Base-by-base conservation (phyloP, 2,888 invertebrate genomes). In the Conops quadrifasciatus region DNA sequence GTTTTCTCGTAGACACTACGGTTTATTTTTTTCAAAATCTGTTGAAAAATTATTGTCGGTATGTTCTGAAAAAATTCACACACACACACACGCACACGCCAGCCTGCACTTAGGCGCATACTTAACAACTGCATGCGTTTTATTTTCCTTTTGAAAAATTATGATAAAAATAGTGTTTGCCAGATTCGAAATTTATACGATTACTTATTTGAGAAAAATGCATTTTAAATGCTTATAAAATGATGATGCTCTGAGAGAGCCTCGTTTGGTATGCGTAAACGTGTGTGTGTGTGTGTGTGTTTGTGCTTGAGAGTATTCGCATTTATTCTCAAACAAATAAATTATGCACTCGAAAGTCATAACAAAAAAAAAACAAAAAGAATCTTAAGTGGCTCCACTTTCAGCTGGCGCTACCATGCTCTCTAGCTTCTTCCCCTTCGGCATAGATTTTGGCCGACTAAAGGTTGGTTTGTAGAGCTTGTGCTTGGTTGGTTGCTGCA, bases 381-480 rank as follows among this genome's bases (percentile, higher is more conserved):
- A n/a, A 67, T 60, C 67, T 67, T 67, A 67, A 67, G 67, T 67
- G 67, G 67, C 59, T 67, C 67, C 67, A 67, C 67, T 67, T 59
- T 60, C 49, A 47, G 59, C 60, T 47, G 67, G 67, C 67, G 67
- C 67, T 60, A n/a, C n/a, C n/a, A n/a, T n/a, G n/a, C n/a, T n/a
- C n/a, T n/a, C n/a, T 45, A 21, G 13, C 30, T 19, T 30, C 36
- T n/a, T 62, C 43, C 19, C 15, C 30, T n/a, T 62, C 43, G 9
- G 13, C n/a, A n/a, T n/a, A n/a, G n/a, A n/a, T n/a, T n/a, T n/a
- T n/a, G n/a, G n/a, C n/a, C n/a, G n/a, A n/a, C n/a, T n/a, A n/a
- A n/a, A n/a, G n/a, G n/a, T n/a, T n/a, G n/a, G n/a, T n/a, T n/a
- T n/a, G n/a, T n/a, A n/a, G n/a, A n/a, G n/a, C n/a, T n/a, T n/a